phyloP scores from a whole-genome alignment of 1,140 invertebrate species.

The Drosophila lowei region DNA sequence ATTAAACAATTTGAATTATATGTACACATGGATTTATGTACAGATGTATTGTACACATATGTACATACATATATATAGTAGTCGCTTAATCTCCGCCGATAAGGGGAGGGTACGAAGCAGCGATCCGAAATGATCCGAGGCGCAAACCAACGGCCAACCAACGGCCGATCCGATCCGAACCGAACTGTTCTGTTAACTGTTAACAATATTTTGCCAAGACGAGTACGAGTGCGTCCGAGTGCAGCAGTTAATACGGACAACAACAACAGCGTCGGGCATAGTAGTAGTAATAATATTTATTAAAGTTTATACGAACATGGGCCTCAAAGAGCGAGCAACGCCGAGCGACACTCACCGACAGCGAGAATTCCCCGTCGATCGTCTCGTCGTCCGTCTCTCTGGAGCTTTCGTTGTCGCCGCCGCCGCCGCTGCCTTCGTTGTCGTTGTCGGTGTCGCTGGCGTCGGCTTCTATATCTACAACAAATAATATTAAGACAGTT shows the following conservation, averaged over 20 bases:
- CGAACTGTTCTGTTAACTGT: conserved; percentile 48
- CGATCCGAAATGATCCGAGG: conserved; percentile 37
- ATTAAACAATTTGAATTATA: conserved; percentile 67
- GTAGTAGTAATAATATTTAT: conserved; percentile 68
- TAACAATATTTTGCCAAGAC: conserved; percentile 73
- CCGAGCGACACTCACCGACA: conserved; percentile 20
- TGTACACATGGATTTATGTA: conserved; percentile 3
- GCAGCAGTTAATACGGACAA: conserved; percentile 45
- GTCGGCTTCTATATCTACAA: conserved; percentile 81
- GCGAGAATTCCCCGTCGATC: conserved; percentile 22
- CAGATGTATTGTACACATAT: neutral
- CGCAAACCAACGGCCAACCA: conserved; percentile 14
- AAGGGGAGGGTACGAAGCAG: conserved; percentile 26
- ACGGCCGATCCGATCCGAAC: conserved; percentile 32
- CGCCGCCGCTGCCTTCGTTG: neutral
- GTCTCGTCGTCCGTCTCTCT: conserved; percentile 17
- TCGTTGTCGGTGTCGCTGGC: conserved; percentile 38
- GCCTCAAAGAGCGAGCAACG: conserved; percentile 35
- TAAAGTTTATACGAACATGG: conserved; percentile 61
- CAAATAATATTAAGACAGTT: conserved; percentile 83
- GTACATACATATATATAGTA: neutral
- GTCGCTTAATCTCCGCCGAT: conserved; percentile 62
- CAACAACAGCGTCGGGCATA: conserved; percentile 26
- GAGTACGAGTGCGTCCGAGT: conserved; percentile 34
- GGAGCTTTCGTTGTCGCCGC: conserved; percentile 42